These are phyloP conservation scores for Acridotheres tristis DNA, from an alignment of 2,797 vertebrate genomes.

Conservation along the genomic window DNA sequence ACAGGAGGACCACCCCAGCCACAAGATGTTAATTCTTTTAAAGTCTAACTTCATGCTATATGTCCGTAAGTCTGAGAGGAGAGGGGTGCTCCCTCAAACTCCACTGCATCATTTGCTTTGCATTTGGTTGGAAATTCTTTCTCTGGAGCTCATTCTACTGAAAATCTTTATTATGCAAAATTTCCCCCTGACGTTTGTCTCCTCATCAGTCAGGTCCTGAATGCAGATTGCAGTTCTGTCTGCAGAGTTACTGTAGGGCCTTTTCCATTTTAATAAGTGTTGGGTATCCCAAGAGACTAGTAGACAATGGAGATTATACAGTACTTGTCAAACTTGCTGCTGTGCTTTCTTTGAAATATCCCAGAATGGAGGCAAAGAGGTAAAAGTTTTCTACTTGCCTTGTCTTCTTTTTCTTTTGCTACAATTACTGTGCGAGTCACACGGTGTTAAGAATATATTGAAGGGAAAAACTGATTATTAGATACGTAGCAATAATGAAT, in stretches of 20 bases:
- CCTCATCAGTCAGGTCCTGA: neutral
- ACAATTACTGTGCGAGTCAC: conserved; percentile 6
- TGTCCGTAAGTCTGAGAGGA: accelerated
- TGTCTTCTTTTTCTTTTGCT: conserved; percentile 6
- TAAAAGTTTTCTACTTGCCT: neutral
- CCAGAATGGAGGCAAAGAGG: neutral
- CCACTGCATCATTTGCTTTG: accelerated
- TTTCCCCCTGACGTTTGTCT: neutral
- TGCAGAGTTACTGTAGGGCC: neutral
- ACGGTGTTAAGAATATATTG: conserved; percentile 20
- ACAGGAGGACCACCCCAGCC: neutral
- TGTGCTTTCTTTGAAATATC: conserved; percentile 2
- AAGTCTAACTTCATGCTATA: neutral
- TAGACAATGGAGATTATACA: conserved; percentile 7
- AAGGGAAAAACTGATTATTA: conserved; percentile 19
- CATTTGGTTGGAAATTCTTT: neutral
- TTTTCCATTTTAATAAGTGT: conserved; percentile 29
- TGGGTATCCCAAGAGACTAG: neutral
- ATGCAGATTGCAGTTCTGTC: conserved; percentile 6
- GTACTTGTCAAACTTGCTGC: neutral
- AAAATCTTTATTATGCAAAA: conserved; percentile 26
- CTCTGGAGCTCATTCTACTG: neutral
- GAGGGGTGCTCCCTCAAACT: neutral
- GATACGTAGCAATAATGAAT: conserved; percentile 27
- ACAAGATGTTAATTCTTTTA: neutral